A percentile compares a stretch with the other conserved stretches of the same genome.
Evolutionary conservation across 2,888 invertebrate genomes (phyloP).

Genomic region (Ptilodon capucinus): DNA sequence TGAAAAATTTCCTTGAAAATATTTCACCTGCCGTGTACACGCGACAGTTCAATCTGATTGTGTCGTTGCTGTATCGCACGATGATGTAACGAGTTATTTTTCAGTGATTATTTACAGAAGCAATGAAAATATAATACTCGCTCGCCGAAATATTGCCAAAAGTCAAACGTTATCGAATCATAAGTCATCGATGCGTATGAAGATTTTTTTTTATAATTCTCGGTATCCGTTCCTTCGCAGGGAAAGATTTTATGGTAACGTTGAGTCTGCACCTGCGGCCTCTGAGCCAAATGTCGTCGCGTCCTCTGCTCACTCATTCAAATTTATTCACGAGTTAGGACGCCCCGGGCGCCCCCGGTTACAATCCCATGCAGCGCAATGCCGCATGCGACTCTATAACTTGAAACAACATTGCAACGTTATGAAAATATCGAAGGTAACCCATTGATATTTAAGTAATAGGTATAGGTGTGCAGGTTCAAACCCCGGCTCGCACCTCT

Average conservation of each 20-base stretch:
- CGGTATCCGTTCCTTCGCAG: constrained; percentile 20
- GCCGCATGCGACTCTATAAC: constrained; percentile 30
- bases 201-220: constrained; percentile 14
- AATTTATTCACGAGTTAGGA: constrained; percentile 66
- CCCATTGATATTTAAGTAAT: constrained; percentile 16
- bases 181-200: constrained; percentile 13
- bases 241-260: constrained; percentile 41
- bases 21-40: constrained; percentile 66
- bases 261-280: constrained; percentile 55
- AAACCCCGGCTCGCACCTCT: too few relatives aligned
- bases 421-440: constrained; percentile 10
- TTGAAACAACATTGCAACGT: constrained; percentile 24
- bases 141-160: not conserved
- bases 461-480: too few relatives aligned
- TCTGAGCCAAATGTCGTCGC: constrained; percentile 52
- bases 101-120: too few relatives aligned
- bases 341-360: constrained; percentile 24
- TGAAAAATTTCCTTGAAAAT: constrained; percentile 56
- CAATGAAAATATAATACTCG: not conserved
- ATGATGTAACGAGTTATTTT: not conserved
- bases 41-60: constrained; percentile 60
- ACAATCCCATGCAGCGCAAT: constrained; percentile 23
- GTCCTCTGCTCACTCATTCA: constrained; percentile 56
- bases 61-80: constrained; percentile 30
- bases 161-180: constrained; percentile 1